Percentiles rank a stretch among this genome's conserved stretches.
These are phyloP conservation scores for Coregonus sp. DNA, from an alignment of 2,797 vertebrate species.

Conservation along the genomic window DNA sequence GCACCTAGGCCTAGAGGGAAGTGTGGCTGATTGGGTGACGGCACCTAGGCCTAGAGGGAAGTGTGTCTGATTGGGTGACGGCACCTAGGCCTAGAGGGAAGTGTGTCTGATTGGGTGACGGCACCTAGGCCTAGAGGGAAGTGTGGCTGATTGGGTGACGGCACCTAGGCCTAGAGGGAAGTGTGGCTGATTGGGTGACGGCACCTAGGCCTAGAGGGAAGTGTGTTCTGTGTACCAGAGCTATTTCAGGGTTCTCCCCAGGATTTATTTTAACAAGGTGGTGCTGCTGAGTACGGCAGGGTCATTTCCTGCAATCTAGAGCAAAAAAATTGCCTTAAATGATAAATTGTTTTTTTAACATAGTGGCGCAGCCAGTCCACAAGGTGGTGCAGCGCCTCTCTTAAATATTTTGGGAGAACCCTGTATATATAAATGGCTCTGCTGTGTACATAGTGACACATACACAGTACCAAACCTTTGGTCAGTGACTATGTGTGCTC, in stretches of 20 bases:
- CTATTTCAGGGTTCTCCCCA: too few relatives aligned
- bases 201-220: background rate
- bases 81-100: background rate
- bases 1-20: background rate
- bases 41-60: background rate
- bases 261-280: too few relatives aligned
- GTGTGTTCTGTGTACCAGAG: too few relatives aligned
- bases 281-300: too few relatives aligned
- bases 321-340: too few relatives aligned
- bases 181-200: background rate
- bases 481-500: conserved; percentile 47
- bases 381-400: too few relatives aligned
- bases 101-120: background rate
- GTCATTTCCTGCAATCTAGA: too few relatives aligned
- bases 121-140: background rate
- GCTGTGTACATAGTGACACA: conserved; percentile 43
- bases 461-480: conserved; percentile 56
- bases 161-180: background rate
- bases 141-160: background rate
- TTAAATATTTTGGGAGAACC: background rate
- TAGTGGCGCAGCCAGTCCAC: too few relatives aligned
- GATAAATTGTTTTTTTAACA: too few relatives aligned
- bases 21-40: background rate
- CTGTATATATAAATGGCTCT: background rate
- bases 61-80: background rate